These are phyloP conservation scores for Callipepla squamata DNA, from an alignment of 2,113 vertebrate species.

Conservation along the genomic window DNA sequence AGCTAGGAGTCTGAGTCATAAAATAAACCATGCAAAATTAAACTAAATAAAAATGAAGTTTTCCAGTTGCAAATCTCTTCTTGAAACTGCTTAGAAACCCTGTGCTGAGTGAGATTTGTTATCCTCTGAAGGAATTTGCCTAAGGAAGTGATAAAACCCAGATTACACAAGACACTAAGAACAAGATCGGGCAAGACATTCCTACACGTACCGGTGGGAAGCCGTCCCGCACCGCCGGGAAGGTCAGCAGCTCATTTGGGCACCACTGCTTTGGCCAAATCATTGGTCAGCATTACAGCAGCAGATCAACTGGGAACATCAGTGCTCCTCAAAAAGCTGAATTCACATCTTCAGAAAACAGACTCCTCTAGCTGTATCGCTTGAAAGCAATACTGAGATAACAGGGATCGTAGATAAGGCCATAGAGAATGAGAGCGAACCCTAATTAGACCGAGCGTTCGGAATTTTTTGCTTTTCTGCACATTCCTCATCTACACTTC, in stretches of 20 bases:
- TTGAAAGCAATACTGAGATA: background rate
- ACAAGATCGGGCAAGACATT: background rate
- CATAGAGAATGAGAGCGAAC: background rate
- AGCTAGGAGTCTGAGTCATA: background rate
- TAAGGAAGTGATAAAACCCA: slow-evolving; percentile 40
- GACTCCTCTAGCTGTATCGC: background rate
- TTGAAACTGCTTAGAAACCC: background rate
- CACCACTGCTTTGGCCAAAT: background rate
- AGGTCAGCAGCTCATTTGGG: background rate
- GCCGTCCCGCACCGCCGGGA: background rate
- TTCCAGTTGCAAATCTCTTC: background rate
- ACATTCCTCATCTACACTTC: slow-evolving; percentile 53
- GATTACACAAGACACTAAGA: background rate
- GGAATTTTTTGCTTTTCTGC: slow-evolving; percentile 10
- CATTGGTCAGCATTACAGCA: background rate
- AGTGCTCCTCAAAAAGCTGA: accelerated
- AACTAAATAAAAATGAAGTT: background rate
- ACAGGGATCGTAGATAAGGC: background rate
- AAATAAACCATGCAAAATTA: background rate
- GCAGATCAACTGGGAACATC: background rate
- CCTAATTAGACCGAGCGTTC: slow-evolving; percentile 21
- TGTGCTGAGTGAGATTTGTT: background rate
- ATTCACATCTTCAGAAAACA: background rate
- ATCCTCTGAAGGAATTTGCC: background rate
- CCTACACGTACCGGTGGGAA: background rate